phyloP scores from a whole-genome alignment of 2,888 invertebrate genomes.

The Hedya salicella region DNA sequence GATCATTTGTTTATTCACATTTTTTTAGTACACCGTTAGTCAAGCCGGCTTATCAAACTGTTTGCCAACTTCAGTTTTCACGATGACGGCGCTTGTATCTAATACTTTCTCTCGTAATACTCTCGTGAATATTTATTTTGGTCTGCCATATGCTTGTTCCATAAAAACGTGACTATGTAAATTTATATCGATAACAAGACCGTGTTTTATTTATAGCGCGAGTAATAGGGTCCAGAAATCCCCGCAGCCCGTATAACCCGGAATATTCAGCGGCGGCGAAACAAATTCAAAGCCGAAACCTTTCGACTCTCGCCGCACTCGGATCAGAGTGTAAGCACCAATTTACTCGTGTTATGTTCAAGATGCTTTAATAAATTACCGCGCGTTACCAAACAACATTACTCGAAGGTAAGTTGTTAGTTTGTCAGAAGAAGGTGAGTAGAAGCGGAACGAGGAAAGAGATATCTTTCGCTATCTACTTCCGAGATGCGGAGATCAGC shows the following conservation, averaged over 20 bases:
- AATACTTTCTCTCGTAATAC: slow-evolving; percentile 17
- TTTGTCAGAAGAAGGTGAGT: slow-evolving; percentile 10
- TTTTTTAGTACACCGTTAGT: neutral
- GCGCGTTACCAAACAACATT: slow-evolving; percentile 20
- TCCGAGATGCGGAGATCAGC: slow-evolving; percentile 47
- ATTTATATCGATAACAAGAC: slow-evolving; percentile 46
- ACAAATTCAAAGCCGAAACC: slow-evolving; percentile 34
- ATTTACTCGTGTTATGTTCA: slow-evolving; percentile 32
- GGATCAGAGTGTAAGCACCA: slow-evolving; percentile 34
- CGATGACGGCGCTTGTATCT: neutral
- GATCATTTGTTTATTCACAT: slow-evolving; percentile 13
- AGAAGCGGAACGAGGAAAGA: slow-evolving; percentile 5
- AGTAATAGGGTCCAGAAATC: slow-evolving; percentile 44
- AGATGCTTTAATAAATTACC: slow-evolving; percentile 28
- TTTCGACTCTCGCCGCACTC: slow-evolving; percentile 17
- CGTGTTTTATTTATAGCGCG: slow-evolving; percentile 49
- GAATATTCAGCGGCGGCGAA: slow-evolving; percentile 42
- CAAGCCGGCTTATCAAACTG: slow-evolving; percentile 7
- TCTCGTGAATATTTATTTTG: slow-evolving; percentile 35
- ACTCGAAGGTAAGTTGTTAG: slow-evolving; percentile 3
- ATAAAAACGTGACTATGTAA: slow-evolving; percentile 44
- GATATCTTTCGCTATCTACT: slow-evolving; percentile 21
- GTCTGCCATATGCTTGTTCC: slow-evolving; percentile 28
- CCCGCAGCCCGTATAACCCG: slow-evolving; percentile 43
- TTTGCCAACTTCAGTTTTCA: slow-evolving; percentile 6